A percentile compares a stretch with the other conserved stretches of the same genome.
Evolutionary conservation across 2,113 vertebrate genomes (phyloP).

Genomic region (Ciconia maguari): DNA sequence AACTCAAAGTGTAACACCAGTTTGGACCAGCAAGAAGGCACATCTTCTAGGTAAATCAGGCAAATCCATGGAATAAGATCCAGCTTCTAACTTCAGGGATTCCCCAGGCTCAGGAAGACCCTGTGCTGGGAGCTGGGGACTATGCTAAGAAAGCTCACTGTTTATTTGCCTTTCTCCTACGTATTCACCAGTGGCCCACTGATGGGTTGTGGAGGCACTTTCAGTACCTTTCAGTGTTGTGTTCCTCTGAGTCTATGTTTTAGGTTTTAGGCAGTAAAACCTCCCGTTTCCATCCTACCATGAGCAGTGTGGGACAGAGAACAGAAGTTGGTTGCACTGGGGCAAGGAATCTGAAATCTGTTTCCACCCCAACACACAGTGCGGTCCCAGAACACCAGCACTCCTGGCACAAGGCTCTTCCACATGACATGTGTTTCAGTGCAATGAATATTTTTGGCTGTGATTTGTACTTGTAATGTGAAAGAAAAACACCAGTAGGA

Average conservation of each 20-base stretch:
- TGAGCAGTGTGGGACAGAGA: not conserved
- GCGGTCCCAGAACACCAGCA: not conserved
- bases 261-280: not conserved
- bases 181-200: not conserved
- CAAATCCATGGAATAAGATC: not conserved
- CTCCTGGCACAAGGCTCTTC: not conserved
- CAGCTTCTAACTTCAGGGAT: not conserved
- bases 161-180: not conserved
- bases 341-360: not conserved
- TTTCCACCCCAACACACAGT: not conserved
- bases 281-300: not conserved
- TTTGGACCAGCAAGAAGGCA: not conserved
- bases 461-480: not conserved
- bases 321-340: not conserved
- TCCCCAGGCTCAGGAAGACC: not conserved
- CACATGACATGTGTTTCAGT: not conserved
- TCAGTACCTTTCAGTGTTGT: not conserved
- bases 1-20: not conserved
- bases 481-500: not conserved
- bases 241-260: not conserved
- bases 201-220: not conserved
- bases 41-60: not conserved
- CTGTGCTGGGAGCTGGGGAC: not conserved
- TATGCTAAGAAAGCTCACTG: not conserved
- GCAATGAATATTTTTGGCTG: not conserved